These are phyloP conservation scores for Fragum fragum DNA, from an alignment of 2,888 invertebrate genomes.

Conservation along the genomic window DNA sequence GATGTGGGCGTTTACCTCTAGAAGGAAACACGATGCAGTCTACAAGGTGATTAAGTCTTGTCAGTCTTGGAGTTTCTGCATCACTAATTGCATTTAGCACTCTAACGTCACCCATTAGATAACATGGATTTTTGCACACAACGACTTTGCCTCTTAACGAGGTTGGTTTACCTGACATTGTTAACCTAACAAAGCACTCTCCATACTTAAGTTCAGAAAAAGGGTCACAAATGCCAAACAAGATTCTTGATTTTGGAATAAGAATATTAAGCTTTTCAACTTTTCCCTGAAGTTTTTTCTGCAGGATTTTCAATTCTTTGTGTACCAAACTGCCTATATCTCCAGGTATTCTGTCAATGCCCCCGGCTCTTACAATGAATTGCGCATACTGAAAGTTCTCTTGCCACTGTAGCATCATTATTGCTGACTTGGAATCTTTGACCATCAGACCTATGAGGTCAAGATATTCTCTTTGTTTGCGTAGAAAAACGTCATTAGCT, in stretches of 20 bases:
- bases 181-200: constrained; percentile 78
- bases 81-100: constrained; percentile 79
- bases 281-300: constrained; percentile 29
- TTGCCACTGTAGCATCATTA: constrained; percentile 45
- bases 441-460: constrained; percentile 49
- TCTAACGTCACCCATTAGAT: constrained; percentile 86
- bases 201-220: constrained; percentile 82
- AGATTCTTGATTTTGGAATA: constrained; percentile 72
- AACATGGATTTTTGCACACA: constrained; percentile 87
- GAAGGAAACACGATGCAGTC: constrained; percentile 87
- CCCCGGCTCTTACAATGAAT: constrained; percentile 24
- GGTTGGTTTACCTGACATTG: constrained; percentile 54
- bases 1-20: constrained; percentile 85
- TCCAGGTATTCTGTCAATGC: constrained; percentile 8
- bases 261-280: constrained; percentile 39
- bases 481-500: constrained; percentile 72
- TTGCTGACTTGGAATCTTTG: constrained; percentile 42
- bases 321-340: not conserved
- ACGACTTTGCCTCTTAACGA: constrained; percentile 79
- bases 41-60: constrained; percentile 75
- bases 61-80: constrained; percentile 33
- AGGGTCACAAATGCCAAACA: constrained; percentile 85
- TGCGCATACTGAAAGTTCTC: constrained; percentile 39
- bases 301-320: constrained; percentile 22
- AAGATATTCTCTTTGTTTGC: constrained; percentile 70